Evolutionary conservation across 1,140 invertebrate genomes (phyloP).

Genomic region (Zaprionus lachaisei): DNA sequence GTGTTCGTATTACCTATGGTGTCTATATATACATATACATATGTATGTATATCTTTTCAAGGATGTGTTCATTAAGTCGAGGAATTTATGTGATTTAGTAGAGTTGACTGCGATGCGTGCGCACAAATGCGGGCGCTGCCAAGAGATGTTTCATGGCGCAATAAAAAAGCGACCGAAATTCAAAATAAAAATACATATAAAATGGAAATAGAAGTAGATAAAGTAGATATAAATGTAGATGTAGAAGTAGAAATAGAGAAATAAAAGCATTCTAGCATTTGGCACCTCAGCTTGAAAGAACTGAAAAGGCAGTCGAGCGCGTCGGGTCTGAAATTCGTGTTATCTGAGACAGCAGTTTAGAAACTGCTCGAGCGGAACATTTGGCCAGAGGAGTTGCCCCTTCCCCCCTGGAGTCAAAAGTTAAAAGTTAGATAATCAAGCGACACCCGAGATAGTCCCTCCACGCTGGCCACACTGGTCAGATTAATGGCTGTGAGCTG

Average conservation of each 20-base stretch:
- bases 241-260: not conserved
- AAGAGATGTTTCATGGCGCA: slow-evolving; percentile 23
- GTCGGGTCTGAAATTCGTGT: slow-evolving; percentile 73
- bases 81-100: slow-evolving; percentile 55
- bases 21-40: not conserved
- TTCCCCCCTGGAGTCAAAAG: not conserved
- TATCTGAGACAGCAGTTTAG: slow-evolving; percentile 52
- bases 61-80: slow-evolving; percentile 69
- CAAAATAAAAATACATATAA: slow-evolving; percentile 29
- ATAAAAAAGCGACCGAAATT: slow-evolving; percentile 41
- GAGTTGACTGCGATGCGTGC: slow-evolving; percentile 60
- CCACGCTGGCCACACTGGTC: slow-evolving; percentile 49
- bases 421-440: slow-evolving; percentile 68
- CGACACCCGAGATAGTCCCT: slow-evolving; percentile 32
- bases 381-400: slow-evolving; percentile 13
- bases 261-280: slow-evolving; percentile 53
- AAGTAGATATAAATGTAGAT: no score
- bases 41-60: slow-evolving; percentile 53
- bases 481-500: slow-evolving; percentile 79
- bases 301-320: slow-evolving; percentile 55
- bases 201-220: not conserved
- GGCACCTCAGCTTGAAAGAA: slow-evolving; percentile 52
- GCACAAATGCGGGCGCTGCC: slow-evolving; percentile 45
- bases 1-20: slow-evolving; percentile 48
- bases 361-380: slow-evolving; percentile 51